Evolutionary conservation across 2,113 vertebrate species (phyloP).

Genomic region (Hystrix brachyura): DNA sequence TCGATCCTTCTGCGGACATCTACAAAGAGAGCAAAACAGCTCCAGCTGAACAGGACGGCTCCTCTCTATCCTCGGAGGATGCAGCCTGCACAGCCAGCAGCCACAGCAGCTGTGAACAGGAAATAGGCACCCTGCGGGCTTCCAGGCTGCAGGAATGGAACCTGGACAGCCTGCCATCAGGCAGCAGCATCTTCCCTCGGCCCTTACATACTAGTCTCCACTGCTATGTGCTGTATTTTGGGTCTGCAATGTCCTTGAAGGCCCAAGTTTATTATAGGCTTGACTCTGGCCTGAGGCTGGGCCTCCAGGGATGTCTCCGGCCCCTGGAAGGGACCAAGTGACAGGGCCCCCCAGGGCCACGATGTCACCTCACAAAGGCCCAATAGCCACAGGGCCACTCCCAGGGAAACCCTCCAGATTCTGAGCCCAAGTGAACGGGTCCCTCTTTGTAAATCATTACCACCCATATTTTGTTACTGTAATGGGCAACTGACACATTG

Average conservation of each 20-base stretch:
- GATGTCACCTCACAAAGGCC: neutral
- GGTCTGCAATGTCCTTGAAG: neutral
- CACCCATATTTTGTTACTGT: neutral
- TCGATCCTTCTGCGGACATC: constrained; percentile 97
- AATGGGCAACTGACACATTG: neutral
- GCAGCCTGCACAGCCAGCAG: neutral
- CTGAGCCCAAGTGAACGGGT: neutral
- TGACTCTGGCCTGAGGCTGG: neutral
- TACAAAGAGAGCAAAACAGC: constrained; percentile 77
- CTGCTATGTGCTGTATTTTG: neutral
- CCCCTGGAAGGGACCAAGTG: neutral
- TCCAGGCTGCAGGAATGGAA: neutral
- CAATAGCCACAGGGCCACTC: neutral
- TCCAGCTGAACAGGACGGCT: neutral
- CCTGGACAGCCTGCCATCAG: neutral
- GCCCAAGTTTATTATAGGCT: too few relatives aligned
- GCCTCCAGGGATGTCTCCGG: neutral
- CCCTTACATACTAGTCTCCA: neutral
- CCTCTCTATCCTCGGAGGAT: neutral
- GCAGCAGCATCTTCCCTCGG: neutral
- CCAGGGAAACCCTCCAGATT: neutral
- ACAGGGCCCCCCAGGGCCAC: neutral
- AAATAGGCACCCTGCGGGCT: neutral
- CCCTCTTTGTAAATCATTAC: neutral
- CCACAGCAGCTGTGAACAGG: neutral